phyloP scores from a whole-genome alignment of 2,888 invertebrate genomes.

The Drosophila paracracens region DNA sequence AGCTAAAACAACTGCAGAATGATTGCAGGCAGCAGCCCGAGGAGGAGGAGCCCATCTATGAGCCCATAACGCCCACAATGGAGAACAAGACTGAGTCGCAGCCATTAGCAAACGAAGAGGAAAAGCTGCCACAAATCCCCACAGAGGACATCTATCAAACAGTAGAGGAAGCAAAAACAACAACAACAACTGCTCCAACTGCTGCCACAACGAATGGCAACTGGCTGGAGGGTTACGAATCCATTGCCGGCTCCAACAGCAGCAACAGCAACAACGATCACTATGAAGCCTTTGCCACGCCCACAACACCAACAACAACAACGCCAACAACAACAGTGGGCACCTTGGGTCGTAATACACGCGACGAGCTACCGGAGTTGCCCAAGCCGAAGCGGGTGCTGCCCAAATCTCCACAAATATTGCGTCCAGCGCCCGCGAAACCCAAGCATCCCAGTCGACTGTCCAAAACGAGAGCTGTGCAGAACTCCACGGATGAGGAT shows the following conservation, averaged over 20 bases:
- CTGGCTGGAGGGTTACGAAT: constrained; percentile 82
- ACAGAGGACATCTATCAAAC: constrained; percentile 83
- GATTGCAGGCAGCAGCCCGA: not conserved
- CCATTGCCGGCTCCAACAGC: constrained; percentile 73
- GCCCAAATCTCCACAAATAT: constrained; percentile 66
- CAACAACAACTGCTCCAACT: constrained; percentile 11
- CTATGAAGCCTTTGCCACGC: constrained; percentile 82
- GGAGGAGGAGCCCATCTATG: constrained; percentile 67
- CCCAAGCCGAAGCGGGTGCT: constrained; percentile 83
- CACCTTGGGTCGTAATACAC: constrained; percentile 78
- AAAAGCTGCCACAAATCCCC: constrained; percentile 6
- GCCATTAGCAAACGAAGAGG: constrained; percentile 38
- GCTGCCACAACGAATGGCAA: constrained; percentile 35
- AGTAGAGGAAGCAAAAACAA: constrained; percentile 72
- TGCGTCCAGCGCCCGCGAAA: constrained; percentile 66
- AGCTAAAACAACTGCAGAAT: constrained; percentile 60
- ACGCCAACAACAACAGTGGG: constrained; percentile 66
- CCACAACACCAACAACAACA: constrained; percentile 56
- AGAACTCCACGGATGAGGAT: constrained; percentile 52
- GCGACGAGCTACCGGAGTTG: constrained; percentile 79
- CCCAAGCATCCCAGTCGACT: constrained; percentile 32
- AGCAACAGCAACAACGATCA: constrained; percentile 69
- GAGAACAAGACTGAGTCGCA: constrained; percentile 75
- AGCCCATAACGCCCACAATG: constrained; percentile 69
- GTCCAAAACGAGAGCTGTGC: not conserved